Conservation (phyloP, 2,113 vertebrate species). For the Hippocampus comes region DNA sequence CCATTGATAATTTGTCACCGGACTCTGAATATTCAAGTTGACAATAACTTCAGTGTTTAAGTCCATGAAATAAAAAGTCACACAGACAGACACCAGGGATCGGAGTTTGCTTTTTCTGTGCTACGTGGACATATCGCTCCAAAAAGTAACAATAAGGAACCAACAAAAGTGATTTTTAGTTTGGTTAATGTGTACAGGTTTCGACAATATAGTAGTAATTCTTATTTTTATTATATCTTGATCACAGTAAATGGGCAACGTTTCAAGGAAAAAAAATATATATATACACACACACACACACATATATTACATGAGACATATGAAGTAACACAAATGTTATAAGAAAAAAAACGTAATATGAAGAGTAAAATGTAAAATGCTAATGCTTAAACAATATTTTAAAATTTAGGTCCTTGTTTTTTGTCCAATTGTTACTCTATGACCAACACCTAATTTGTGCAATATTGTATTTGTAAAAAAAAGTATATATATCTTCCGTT, state of each 20-base stretch:
- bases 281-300: no score
- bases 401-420: background rate
- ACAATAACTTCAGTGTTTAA: constrained; percentile 2
- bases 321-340: no score
- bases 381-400: no score
- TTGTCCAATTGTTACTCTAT: background rate
- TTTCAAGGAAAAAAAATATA: no score
- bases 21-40: background rate
- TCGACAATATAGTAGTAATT: no score
- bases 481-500: no score
- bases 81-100: background rate
- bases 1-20: background rate
- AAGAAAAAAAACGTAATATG: no score
- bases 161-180: background rate
- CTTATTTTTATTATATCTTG: no score
- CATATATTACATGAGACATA: no score
- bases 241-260: no score
- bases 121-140: background rate
- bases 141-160: background rate
- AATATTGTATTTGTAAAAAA: background rate
- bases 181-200: no score
- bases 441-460: background rate
- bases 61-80: constrained; percentile 3
- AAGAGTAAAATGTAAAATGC: no score
- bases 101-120: background rate